Conservation (phyloP, 2,797 vertebrate genomes). For the Apogon talboti region DNA sequence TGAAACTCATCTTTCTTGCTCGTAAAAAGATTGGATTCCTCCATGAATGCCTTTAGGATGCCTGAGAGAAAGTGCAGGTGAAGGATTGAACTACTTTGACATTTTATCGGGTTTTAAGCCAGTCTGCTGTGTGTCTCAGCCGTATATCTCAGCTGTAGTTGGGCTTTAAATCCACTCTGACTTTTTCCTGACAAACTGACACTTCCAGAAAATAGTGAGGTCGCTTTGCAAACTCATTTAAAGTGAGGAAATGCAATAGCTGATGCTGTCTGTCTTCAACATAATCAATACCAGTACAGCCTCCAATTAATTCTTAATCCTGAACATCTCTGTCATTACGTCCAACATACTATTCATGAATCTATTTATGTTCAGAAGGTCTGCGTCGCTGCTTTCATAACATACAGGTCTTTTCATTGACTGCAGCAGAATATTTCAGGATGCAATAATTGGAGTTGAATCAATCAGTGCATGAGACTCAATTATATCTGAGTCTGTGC, state of each 20-base stretch:
- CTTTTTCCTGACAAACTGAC: neutral
- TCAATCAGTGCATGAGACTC: no score
- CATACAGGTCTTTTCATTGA: no score
- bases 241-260: constrained; percentile 1
- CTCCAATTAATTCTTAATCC: neutral
- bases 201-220: neutral
- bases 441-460: no score
- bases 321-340: no score
- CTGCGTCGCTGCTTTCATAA: no score
- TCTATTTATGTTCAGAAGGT: no score
- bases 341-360: no score
- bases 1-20: constrained; percentile 7
- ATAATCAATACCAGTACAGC: constrained; percentile 20
- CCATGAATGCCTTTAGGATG: neutral
- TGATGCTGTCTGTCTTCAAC: constrained; percentile 12
- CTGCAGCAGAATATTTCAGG: no score
- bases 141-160: neutral
- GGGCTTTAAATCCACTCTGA: neutral
- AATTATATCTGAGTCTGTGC: no score
- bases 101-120: neutral
- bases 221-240: constrained; percentile 3
- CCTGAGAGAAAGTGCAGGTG: neutral
- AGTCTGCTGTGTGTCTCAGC: neutral
- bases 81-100: constrained; percentile 2
- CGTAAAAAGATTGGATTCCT: constrained; percentile 6